Percentiles rank a stretch among this genome's conserved stretches.
Evolutionary conservation across 2,797 vertebrate genomes (phyloP).

Genomic region (Peromyscus eremicus): DNA sequence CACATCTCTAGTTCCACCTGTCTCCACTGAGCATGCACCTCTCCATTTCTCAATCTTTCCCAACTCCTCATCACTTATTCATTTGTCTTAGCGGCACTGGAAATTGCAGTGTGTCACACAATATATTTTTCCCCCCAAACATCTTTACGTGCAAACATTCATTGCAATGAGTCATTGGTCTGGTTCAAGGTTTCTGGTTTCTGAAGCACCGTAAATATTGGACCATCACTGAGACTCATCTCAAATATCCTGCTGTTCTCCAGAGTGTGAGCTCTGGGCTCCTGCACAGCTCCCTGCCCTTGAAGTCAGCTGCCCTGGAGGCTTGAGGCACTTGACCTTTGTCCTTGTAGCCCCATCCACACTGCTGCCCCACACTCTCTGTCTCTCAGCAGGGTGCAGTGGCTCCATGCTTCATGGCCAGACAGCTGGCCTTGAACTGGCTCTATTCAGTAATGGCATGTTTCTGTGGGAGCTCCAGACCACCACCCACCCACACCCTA

Average conservation of each 20-base stretch:
- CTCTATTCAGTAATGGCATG: neutral
- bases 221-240: neutral
- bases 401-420: neutral
- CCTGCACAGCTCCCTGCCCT: neutral
- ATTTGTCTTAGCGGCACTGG: neutral
- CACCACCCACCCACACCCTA: neutral
- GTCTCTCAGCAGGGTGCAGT: neutral
- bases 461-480: neutral
- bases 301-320: neutral
- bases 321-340: neutral
- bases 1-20: too few species aligned
- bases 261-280: neutral
- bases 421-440: neutral
- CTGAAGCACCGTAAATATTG: neutral
- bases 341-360: neutral
- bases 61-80: neutral
- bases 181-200: neutral
- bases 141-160: neutral
- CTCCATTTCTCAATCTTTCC: neutral
- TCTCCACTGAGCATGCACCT: neutral
- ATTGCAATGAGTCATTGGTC: neutral
- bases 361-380: neutral
- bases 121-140: neutral
- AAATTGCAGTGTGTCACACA: neutral
- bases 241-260: neutral